These are phyloP conservation scores for Athene cunicularia DNA, from an alignment of 2,113 vertebrate species.

Conservation along the genomic window DNA sequence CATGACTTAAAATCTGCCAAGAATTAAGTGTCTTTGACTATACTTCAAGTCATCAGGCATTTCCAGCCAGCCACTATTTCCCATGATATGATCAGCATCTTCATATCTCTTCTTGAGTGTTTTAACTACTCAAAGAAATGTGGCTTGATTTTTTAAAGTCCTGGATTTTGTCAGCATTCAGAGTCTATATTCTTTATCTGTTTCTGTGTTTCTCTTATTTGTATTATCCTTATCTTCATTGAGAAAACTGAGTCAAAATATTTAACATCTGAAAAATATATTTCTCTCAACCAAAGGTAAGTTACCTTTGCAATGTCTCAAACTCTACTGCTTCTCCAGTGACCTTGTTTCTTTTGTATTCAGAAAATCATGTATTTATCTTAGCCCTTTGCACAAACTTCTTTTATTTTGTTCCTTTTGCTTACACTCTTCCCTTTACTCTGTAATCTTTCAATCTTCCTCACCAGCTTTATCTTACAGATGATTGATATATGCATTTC, in stretches of 20 bases:
- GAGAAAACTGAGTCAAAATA: not conserved
- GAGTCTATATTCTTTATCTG: not conserved
- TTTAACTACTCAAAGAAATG: not conserved
- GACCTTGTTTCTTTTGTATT: slow-evolving; percentile 6
- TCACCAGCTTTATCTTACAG: not conserved
- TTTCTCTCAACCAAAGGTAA: not conserved
- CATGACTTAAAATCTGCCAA: not conserved
- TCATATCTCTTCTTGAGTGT: not conserved
- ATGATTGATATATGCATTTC: slow-evolving; percentile 39
- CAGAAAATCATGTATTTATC: slow-evolving; percentile 17
- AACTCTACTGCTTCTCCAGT: not conserved
- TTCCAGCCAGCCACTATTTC: not conserved
- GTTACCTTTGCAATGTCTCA: not conserved
- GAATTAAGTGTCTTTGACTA: not conserved
- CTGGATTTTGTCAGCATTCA: not conserved
- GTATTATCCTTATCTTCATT: not conserved
- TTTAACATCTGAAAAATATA: not conserved
- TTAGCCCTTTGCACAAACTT: not conserved
- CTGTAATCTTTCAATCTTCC: slow-evolving; percentile 37
- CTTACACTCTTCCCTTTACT: slow-evolving; percentile 17
- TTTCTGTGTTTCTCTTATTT: not conserved
- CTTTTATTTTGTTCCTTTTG: slow-evolving; percentile 5
- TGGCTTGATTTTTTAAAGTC: not conserved
- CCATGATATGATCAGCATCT: not conserved
- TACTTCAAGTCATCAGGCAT: not conserved